Percentiles rank a stretch among this genome's conserved stretches.
Evolutionary conservation across 2,113 vertebrate species (phyloP).

Genomic region (Penelope pileata): DNA sequence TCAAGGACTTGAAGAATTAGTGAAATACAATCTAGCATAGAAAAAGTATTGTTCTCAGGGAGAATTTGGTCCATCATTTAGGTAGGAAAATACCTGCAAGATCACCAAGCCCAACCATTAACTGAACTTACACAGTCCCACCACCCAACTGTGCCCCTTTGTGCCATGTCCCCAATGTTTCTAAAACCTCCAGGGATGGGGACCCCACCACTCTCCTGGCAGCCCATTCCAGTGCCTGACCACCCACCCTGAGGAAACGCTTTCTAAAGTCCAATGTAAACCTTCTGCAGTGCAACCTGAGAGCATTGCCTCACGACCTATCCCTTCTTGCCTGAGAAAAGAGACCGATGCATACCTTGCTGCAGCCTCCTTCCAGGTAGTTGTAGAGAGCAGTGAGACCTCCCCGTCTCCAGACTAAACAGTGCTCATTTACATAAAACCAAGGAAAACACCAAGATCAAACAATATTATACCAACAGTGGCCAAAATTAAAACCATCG

Average conservation of each 20-base stretch:
- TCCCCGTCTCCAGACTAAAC: not conserved
- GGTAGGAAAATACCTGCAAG: not conserved
- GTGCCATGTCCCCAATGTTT: not conserved
- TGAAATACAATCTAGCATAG: not conserved
- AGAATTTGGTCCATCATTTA: not conserved
- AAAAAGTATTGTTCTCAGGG: not conserved
- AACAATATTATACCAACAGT: not conserved
- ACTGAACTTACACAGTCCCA: not conserved
- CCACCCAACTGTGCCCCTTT: not conserved
- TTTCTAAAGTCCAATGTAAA: not conserved
- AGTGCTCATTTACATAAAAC: not conserved
- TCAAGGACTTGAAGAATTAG: not conserved
- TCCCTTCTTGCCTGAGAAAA: not conserved
- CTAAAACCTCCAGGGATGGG: no score
- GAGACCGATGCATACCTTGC: not conserved
- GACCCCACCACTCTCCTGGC: no score
- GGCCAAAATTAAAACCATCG: not conserved
- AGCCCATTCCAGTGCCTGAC: not conserved
- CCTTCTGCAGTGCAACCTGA: not conserved
- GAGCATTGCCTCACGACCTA: not conserved
- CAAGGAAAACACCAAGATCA: not conserved
- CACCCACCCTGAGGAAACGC: not conserved
- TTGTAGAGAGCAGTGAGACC: not conserved
- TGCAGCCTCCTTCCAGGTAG: not conserved
- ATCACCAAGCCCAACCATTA: not conserved